Evolutionary conservation across 2,888 invertebrate genomes (phyloP), one percentile per base, ranked within the genome.

Genomic region (Aelia acuminata): DNA sequence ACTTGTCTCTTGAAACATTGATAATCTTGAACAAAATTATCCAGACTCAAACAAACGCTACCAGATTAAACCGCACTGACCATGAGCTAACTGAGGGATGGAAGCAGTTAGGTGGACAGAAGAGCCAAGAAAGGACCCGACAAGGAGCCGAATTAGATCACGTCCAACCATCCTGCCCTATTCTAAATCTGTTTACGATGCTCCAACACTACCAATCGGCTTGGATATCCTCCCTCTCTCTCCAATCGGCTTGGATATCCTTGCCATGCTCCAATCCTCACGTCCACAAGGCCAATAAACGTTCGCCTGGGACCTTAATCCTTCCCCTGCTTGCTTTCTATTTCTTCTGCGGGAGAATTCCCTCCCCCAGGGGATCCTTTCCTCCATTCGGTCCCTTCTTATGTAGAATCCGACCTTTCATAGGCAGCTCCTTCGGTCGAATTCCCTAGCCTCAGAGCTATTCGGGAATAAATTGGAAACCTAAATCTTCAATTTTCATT

Each of bases 211-310:
- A 80, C 80, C 80, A 80, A 80, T 80, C 80, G 80, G 43, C 10
- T 39, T 43, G 39, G 43, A 47, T 47, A 80, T 80, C 80, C 80
- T 5, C n/a, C n/a, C n/a, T n/a, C n/a, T n/a, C n/a, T n/a, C n/a
- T 80, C 80, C 80, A 80, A 80, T 80, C 80, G 80, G 43, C 10
- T 39, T 43, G 39, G 43, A 47, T 47, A 80, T 80, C 80, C 80
- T 5, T 13, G 43, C 43, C 22, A 11, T 0, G 10, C 43, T 80
- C 80, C 80, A 80, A 80, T 80, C 80, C 80, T 80, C 80, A 80
- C 80, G 80, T 80, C 80, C 80, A 43, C 80, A 43, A n/a, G n/a
- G 80, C 80, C 80, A 80, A 80, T 80, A 80, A 80, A 80, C 80
- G 75, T 43, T 43, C 75, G 5, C 10, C 22, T 3, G 22, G 31